These are phyloP conservation scores for Ammospiza nelsoni DNA, from an alignment of 2,113 vertebrate species.

Conservation along the genomic window DNA sequence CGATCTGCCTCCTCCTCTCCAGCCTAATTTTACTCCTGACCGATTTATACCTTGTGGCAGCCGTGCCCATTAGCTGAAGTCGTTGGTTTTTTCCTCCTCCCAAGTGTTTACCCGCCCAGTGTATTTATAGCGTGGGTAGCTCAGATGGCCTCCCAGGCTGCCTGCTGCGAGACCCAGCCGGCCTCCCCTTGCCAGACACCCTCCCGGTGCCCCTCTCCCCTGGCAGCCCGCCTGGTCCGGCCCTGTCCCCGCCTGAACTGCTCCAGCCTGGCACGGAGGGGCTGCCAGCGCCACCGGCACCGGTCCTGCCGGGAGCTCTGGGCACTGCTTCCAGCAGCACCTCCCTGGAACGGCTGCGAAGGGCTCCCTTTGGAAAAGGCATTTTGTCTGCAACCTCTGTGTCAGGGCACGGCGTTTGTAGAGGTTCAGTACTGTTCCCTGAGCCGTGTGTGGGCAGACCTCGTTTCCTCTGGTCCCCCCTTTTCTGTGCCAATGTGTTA, in stretches of 20 bases:
- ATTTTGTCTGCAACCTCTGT: not conserved
- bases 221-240: not conserved
- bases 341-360: accelerated
- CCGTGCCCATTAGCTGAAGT: constrained; percentile 15
- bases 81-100: not conserved
- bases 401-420: not conserved
- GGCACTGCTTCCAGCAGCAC: not conserved
- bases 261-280: accelerated
- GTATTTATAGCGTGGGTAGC: constrained; percentile 43
- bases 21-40: constrained; percentile 35
- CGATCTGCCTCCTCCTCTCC: not conserved
- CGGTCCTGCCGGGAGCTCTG: accelerated
- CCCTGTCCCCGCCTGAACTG: not conserved
- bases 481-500: constrained; percentile 65
- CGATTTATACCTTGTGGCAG: constrained; percentile 17
- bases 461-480: constrained; percentile 26
- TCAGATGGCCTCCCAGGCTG: constrained; percentile 8
- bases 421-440: not conserved
- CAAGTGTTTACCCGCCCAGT: not conserved
- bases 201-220: not conserved
- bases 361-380: not conserved
- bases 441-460: constrained; percentile 7
- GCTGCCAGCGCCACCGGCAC: not conserved
- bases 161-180: not conserved
- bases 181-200: not conserved